phyloP scores from a whole-genome alignment of 2,888 invertebrate species.

The Mactromeris polynyma region DNA sequence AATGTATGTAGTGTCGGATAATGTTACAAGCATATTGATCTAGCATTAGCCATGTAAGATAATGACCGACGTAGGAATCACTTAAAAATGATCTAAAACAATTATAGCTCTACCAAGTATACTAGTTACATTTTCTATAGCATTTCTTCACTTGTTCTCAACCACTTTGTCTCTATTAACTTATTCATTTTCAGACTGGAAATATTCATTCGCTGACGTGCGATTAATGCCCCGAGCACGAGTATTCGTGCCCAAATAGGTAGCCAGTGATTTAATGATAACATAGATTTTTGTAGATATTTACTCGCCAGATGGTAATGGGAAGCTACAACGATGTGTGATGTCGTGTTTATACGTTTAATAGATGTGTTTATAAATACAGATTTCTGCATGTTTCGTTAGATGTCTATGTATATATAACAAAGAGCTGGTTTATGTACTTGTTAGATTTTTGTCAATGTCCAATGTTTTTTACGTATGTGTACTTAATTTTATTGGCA shows the following conservation, averaged over 20 bases:
- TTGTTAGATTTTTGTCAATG: too few species aligned
- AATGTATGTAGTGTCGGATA: too few species aligned
- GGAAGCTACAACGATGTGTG: conserved; percentile 15
- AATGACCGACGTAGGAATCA: too few species aligned
- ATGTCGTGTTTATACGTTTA: conserved; percentile 5
- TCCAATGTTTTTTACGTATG: too few species aligned
- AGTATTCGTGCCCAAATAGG: conserved; percentile 66
- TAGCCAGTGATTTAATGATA: conserved; percentile 27
- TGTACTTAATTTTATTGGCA: too few species aligned
- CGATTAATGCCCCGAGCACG: conserved; percentile 65
- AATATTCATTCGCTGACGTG: conserved; percentile 62
- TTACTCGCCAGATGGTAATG: conserved; percentile 14
- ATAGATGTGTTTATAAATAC: neutral
- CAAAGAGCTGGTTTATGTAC: neutral
- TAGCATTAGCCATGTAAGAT: too few species aligned
- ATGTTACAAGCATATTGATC: too few species aligned
- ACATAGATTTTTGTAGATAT: conserved; percentile 22
- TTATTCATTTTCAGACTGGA: conserved; percentile 62
- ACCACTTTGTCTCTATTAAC: neutral
- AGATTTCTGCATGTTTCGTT: conserved; percentile 14
- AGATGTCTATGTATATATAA: conserved; percentile 3
- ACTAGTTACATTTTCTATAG: neutral
- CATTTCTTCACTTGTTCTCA: neutral
- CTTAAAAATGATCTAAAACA: too few species aligned
- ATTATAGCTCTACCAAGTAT: too few species aligned